phyloP scores from a whole-genome alignment of 2,113 vertebrate genomes.

The Passer domesticus region DNA sequence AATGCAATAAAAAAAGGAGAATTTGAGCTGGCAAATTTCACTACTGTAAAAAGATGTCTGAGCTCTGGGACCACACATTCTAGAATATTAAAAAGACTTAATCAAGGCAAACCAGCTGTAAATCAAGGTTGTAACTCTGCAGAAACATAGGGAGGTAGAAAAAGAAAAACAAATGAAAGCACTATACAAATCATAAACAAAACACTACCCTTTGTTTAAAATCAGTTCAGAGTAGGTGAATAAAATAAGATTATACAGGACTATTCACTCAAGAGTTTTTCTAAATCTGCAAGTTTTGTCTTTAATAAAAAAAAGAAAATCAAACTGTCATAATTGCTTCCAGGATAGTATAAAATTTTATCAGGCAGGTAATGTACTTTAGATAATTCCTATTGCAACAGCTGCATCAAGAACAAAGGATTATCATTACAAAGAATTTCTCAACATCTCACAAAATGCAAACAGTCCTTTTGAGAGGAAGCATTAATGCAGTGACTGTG shows the following conservation, averaged over 20 bases:
- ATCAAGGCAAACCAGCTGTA: background rate
- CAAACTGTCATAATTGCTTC: background rate
- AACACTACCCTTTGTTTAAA: background rate
- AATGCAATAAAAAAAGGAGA: background rate
- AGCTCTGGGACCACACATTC: background rate
- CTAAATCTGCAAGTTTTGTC: background rate
- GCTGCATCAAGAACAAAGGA: background rate
- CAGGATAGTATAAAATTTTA: background rate
- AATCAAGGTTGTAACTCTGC: background rate
- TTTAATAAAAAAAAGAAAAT: background rate
- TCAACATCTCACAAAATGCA: background rate
- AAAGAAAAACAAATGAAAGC: background rate
- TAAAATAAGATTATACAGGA: background rate
- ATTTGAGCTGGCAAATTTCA: constrained; percentile 3
- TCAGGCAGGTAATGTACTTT: background rate
- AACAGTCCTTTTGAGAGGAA: background rate
- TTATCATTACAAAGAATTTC: background rate
- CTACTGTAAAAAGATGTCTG: background rate
- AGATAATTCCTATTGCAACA: background rate
- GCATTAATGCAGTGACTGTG: background rate
- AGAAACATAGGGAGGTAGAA: background rate
- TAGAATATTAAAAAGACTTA: constrained; percentile 15
- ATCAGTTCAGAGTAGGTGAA: background rate
- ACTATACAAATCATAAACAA: background rate
- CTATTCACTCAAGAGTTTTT: background rate